A percentile compares a stretch with the other conserved stretches of the same genome.
Evolutionary conservation across 2,888 invertebrate species (phyloP).

Genomic region (Lutraria lutraria): DNA sequence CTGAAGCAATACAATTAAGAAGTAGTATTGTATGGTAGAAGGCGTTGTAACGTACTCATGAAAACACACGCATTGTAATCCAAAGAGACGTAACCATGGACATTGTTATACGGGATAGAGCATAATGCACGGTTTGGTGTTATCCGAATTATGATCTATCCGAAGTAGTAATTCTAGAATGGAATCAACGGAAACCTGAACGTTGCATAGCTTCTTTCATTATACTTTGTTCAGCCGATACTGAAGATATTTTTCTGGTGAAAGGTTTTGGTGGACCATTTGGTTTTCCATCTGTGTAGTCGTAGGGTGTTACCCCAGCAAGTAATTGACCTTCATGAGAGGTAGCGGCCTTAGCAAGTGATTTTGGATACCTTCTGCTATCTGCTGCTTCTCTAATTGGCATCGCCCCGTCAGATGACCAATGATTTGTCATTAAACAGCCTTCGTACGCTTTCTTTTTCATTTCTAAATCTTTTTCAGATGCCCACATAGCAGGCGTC

Average conservation of each 20-base stretch:
- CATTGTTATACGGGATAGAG: too few species aligned
- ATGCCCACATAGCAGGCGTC: conserved; percentile 80
- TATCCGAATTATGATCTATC: too few species aligned
- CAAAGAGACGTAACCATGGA: too few species aligned
- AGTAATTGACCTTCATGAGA: conserved; percentile 60
- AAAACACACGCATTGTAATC: too few species aligned
- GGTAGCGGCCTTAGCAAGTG: conserved; percentile 66
- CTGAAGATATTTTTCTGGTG: background rate
- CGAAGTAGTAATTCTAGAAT: too few species aligned
- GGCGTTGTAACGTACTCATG: too few species aligned
- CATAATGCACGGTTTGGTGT: too few species aligned
- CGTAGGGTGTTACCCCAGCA: conserved; percentile 62
- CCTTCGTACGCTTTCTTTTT: conserved; percentile 71
- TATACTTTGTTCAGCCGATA: background rate
- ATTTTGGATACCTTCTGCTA: conserved; percentile 24
- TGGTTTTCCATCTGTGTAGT: conserved; percentile 64
- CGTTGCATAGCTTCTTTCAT: background rate
- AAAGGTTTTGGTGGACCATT: conserved; percentile 61
- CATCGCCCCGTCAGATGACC: conserved; percentile 70
- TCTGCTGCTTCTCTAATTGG: conserved; percentile 49
- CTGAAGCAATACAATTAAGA: too few species aligned
- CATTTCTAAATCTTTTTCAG: conserved; percentile 60
- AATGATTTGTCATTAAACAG: conserved; percentile 74
- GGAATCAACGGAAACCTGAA: background rate
- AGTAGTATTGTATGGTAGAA: too few species aligned